These are phyloP conservation scores for Sericinus montela DNA, from an alignment of 2,888 invertebrate genomes.

Conservation along the genomic window DNA sequence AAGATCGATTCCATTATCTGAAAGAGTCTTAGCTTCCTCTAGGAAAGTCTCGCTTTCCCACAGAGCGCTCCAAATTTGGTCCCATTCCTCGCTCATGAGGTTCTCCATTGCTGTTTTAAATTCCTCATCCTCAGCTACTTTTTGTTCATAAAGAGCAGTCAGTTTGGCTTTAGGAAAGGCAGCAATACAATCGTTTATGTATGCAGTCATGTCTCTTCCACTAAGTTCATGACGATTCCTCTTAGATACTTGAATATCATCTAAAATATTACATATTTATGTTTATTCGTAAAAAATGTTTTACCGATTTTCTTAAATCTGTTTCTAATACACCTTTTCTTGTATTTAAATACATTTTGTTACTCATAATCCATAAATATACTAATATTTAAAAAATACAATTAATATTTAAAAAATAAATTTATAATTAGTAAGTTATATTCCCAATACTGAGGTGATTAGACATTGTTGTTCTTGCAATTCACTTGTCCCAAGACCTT, in stretches of 20 bases:
- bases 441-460: no score
- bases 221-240: conserved; percentile 33
- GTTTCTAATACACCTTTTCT: no score
- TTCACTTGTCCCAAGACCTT: no score
- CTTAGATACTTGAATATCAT: conserved; percentile 12
- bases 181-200: conserved; percentile 40
- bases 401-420: no score
- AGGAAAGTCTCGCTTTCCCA: conserved; percentile 48
- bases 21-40: conserved; percentile 40
- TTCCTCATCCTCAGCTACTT: conserved; percentile 47
- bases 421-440: no score
- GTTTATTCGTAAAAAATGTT: no score
- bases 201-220: conserved; percentile 42
- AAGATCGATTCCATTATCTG: conserved; percentile 47
- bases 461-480: no score
- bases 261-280: no score
- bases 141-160: conserved; percentile 50
- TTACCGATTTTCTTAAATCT: no score
- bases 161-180: conserved; percentile 49
- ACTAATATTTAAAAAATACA: no score
- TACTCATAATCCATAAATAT: no score
- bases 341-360: no score
- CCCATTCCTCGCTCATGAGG: conserved; percentile 52
- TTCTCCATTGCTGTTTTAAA: conserved; percentile 53
- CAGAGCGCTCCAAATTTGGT: conserved; percentile 38